Evolutionary conservation across 2,113 vertebrate genomes (phyloP), one percentile per base, ranked within the genome.

Genomic region (Antennarius striatus): DNA sequence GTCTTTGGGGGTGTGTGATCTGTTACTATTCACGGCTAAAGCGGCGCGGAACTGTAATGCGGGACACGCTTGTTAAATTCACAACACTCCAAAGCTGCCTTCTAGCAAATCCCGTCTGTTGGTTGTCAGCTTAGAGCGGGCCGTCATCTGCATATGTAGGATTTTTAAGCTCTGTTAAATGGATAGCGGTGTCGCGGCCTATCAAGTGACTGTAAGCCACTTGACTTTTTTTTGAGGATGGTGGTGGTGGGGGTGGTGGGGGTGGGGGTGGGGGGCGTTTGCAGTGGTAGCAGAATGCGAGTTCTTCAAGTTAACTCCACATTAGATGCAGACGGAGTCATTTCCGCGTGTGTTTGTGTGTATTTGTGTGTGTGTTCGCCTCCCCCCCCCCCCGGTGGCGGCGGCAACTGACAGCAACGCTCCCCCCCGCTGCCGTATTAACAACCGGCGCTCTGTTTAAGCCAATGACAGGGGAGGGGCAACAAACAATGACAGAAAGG

Each of bases 41-140:
- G 86, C 86, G 71, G 85, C 81, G 88, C 91, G 89, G 83, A 91
- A 91, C 90, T 81, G 85, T 92, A 85, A 91, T 89, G 87, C 86
- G 72, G 92, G 86, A 82, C 86, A 90, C 87, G 88, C 90, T 93
- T 93, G 92, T 93, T 93, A 93, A 93, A 94, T 93, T 92, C 91
- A 88, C 84, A 92, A 90, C 76, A 90, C 88, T 92, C 87, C 84
- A 91, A 90, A 91, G 82, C 46, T 63, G 85, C 76, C 90, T 94
- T 88, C 86, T 87, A 93, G 84, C 60, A 93, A 80, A 92, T 92
- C 85, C 56, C 59, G 85, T 92, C 89, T 84, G 90, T 88, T 91
- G 80, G 85, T 91, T 93, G 89, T 89, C 80, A 90, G 91, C 89
- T 93, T 84, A 93, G 86, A 72, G 92, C 67, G 82, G 88, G 84